Evolutionary conservation across 2,113 vertebrate genomes (phyloP).

Genomic region (Ammospiza caudacuta): DNA sequence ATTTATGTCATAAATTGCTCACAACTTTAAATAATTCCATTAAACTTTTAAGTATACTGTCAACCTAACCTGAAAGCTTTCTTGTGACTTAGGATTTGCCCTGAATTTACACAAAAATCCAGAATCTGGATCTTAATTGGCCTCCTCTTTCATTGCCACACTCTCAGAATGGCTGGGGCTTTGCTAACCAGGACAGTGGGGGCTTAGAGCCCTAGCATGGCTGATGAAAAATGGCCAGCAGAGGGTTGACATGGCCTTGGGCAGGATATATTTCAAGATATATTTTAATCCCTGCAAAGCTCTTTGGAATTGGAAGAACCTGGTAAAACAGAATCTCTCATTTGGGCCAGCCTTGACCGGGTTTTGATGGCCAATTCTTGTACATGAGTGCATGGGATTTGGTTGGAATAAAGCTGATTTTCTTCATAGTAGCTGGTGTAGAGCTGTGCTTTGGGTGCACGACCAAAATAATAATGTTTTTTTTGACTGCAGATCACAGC

Average conservation of each 20-base stretch:
- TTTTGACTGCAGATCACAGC: neutral
- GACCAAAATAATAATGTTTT: neutral
- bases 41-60: neutral
- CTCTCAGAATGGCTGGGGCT: neutral
- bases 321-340: neutral
- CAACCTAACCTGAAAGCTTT: neutral
- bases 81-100: neutral
- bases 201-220: rapidly evolving
- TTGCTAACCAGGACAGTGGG: neutral
- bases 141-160: neutral
- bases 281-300: neutral
- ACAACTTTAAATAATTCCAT: neutral
- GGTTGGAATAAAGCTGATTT: neutral
- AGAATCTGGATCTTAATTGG: neutral
- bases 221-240: neutral
- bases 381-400: neutral
- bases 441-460: neutral
- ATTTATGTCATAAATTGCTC: neutral
- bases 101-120: neutral
- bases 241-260: neutral
- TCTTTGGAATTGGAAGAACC: neutral
- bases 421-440: neutral
- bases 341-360: neutral
- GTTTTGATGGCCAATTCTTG: neutral
- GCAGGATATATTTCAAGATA: neutral